Evolutionary conservation across 92 coral and sea anemone genomes (phyloP), one percentile per base, ranked within the genome.

Genomic region (Umimayanthus kanabou): DNA sequence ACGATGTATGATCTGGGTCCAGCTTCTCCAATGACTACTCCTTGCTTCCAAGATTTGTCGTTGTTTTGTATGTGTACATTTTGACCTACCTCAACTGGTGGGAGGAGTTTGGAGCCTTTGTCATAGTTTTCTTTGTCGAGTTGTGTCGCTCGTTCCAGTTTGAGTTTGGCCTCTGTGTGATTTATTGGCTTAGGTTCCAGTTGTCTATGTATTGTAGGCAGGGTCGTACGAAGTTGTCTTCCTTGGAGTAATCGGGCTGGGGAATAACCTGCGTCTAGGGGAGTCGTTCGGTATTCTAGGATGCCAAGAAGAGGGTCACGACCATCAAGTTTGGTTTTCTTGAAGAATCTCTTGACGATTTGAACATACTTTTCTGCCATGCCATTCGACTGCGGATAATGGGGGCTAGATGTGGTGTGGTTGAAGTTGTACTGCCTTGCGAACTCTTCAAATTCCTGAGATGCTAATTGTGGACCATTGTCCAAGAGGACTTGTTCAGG

Each of bases 341-440:
- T 88, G 26, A 88, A 77, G 20, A 88, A 80, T 23, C 66, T 79
- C 30, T 80, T 88, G 23, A 39, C 80, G 22, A 66, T 69, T 88
- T 88, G 79, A 22, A 88, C 90, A 88, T 66, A 65, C 45, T 79
- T 65, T 18, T 88, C 79, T 25, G 90, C 90, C 53, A 66, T 39
- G 26, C 86, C 90, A 66, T 79, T 88, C 37, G 86, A 82, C 76
- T 80, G 82, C 25, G 90, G 77, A 53, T 79, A 77, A 69, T 80
- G n/a, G n/a, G n/a, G n/a, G 73, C 82, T 47, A 43, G 82, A 39
- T 29, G 80, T 71, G 22, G 82, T 86, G 40, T 74, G 82, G 57
- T 86, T 75, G 82, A 86, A 86, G 58, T 58, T 73, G 47, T 72
- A 86, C n/a, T 57, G 43, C n/a, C 71, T 45, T 23, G 89, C 82